Conservation (phyloP, 2,113 vertebrate genomes). For the Struthidea cinerea region DNA sequence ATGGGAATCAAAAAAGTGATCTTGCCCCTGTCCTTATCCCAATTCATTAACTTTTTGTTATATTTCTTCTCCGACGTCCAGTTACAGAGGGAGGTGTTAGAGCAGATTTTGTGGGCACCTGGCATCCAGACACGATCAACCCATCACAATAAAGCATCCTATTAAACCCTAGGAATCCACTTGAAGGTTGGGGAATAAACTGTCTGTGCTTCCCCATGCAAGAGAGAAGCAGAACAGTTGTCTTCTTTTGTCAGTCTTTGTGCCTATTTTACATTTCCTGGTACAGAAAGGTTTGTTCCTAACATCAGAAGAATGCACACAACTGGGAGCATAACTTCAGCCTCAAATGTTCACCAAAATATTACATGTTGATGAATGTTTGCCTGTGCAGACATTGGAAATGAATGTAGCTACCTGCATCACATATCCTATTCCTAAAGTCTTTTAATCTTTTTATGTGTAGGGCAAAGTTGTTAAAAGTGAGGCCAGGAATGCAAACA, state of each 20-base stretch:
- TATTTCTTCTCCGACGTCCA: background rate
- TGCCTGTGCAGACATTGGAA: background rate
- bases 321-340: background rate
- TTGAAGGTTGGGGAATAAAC: background rate
- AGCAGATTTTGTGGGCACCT: background rate
- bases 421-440: background rate
- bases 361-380: background rate
- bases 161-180: background rate
- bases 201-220: background rate
- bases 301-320: background rate
- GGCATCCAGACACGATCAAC: background rate
- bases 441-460: background rate
- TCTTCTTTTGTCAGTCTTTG: background rate
- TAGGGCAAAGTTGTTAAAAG: background rate
- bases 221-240: background rate
- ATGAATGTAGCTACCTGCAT: background rate
- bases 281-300: fast-evolving
- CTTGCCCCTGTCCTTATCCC: background rate
- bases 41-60: background rate
- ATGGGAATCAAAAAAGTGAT: background rate
- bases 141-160: background rate
- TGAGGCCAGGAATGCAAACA: background rate
- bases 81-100: background rate
- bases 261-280: background rate
- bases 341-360: background rate